These are phyloP conservation scores for Abramis brama DNA, from an alignment of 2,113 vertebrate genomes.

Conservation along the genomic window DNA sequence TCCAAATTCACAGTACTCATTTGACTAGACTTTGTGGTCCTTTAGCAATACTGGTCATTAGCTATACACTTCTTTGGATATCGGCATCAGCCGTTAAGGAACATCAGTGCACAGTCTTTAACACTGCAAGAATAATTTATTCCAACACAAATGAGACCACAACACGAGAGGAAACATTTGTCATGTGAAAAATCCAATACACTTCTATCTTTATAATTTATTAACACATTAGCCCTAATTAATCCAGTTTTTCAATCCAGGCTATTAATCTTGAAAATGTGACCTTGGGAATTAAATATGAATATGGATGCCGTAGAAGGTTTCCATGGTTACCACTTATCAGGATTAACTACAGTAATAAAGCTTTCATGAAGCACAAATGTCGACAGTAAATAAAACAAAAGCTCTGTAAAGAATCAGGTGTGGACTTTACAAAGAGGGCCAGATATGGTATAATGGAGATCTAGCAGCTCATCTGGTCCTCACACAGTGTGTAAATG, in stretches of 20 bases:
- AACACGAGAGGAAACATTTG: neutral
- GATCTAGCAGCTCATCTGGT: neutral
- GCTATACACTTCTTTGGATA: neutral
- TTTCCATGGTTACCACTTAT: constrained; percentile 37
- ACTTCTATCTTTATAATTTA: constrained; percentile 18
- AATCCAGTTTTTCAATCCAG: constrained; percentile 20
- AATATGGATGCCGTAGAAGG: constrained; percentile 30
- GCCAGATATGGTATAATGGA: neutral
- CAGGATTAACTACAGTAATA: constrained; percentile 22
- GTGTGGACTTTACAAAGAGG: neutral
- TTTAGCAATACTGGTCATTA: neutral
- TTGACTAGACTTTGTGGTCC: neutral
- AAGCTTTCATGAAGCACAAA: neutral
- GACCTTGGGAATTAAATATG: constrained; percentile 57
- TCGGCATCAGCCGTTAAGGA: neutral
- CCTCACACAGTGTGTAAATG: constrained; percentile 12
- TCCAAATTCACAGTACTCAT: too few species aligned
- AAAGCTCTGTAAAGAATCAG: neutral
- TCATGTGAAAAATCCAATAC: constrained; percentile 27
- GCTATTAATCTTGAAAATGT: constrained; percentile 39
- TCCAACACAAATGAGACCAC: neutral
- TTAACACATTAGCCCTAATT: constrained; percentile 45
- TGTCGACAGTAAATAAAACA: neutral
- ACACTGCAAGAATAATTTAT: neutral
- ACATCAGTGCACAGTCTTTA: neutral